Base-by-base conservation (phyloP, 2,113 vertebrate species). In the Saguinus imperator region DNA sequence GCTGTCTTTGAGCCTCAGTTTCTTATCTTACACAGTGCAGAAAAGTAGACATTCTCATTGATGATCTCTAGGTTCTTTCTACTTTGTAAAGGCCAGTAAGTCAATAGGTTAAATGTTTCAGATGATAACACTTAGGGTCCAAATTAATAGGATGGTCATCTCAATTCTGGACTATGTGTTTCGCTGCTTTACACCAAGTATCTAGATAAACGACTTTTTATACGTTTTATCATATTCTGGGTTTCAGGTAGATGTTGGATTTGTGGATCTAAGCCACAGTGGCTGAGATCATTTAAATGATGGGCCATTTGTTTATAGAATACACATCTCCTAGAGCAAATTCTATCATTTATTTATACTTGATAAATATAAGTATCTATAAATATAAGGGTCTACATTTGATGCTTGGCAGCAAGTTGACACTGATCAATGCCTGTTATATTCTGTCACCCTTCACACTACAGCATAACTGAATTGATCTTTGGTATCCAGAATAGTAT, bases 401-500 rank as follows among this genome's bases (percentile, higher is more conserved):
- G 45, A 87, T 94, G 37, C 40, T n/a, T 97, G 61, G 55, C 61
- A 92, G 66, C 9, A 97, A 80, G 20, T 35, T 89, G 72, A 52
- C 73, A 88, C 29, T n/a, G 61, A 82, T 73, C 66, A 86, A 70
- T 87, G 1, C 27, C 58, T 83, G 20, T 81, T 93, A 90, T 40
- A 64, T 88, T 94, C 27, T 37, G 8, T 81, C 37, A 95, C 17
- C 35, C 27, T 96, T 95, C 35, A 90, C 87, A 87, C 1, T 68
- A 70, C 40, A 70, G n/a, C 14, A 80, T 79, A 86, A 95, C 50
- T 94, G 79, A 95, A 40, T 32, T 92, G 61, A 92, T 16, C 89
- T 97, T 90, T 84, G 76, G 52, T 91, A 83, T 48, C n/a, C 86
- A 45, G 37, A 83, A 81, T 10, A 77, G 27, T 79, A 35, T 86